Evolutionary conservation across 2,113 vertebrate species (phyloP).

Genomic region (Corythaixoides concolor): DNA sequence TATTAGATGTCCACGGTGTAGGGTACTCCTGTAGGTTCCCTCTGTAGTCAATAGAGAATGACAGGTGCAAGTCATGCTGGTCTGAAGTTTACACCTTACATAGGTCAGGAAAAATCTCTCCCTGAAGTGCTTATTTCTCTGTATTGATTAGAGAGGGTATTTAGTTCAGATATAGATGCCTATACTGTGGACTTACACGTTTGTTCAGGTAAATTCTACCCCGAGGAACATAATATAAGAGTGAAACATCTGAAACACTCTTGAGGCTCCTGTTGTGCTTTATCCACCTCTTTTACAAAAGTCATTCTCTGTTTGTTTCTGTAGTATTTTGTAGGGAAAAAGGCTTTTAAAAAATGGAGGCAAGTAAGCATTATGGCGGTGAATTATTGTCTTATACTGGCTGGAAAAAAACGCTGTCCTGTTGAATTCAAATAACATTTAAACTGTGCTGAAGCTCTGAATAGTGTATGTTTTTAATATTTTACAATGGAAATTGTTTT

Average conservation of each 20-base stretch:
- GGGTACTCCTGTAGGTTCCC: background rate
- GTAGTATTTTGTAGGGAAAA: background rate
- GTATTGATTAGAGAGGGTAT: background rate
- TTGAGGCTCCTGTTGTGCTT: background rate
- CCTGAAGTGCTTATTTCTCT: background rate
- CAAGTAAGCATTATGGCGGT: background rate
- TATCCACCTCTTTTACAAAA: background rate
- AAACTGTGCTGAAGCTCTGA: background rate
- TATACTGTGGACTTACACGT: background rate
- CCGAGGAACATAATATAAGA: background rate
- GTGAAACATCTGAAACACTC: background rate
- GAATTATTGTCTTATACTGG: background rate
- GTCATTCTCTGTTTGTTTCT: background rate
- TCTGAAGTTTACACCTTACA: background rate
- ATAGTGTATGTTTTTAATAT: background rate
- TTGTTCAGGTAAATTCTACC: background rate
- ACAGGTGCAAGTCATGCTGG: background rate
- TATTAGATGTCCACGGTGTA: background rate
- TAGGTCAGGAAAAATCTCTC: background rate
- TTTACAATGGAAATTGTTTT: background rate
- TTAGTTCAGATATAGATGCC: background rate
- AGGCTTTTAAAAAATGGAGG: background rate
- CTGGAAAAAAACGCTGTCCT: rapidly evolving
- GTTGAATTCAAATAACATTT: background rate
- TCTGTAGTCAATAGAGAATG: background rate